These are phyloP conservation scores for Parnassius mnemosyne DNA, from an alignment of 2,888 invertebrate species.

Conservation along the genomic window DNA sequence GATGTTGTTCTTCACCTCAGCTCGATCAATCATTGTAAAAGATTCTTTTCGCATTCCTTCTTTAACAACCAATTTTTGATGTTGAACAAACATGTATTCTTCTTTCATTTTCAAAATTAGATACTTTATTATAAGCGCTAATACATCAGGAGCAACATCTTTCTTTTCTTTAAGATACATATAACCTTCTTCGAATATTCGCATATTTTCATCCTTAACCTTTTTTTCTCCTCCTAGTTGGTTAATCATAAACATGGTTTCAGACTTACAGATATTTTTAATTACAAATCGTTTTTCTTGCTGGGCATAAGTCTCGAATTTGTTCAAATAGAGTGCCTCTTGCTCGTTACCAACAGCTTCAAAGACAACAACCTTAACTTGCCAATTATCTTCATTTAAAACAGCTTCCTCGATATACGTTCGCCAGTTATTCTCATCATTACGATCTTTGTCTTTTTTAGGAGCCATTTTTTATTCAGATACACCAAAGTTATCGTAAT, in stretches of 20 bases:
- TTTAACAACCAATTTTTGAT: constrained; percentile 59
- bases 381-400: constrained; percentile 58
- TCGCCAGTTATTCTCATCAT: constrained; percentile 54
- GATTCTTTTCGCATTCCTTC: constrained; percentile 65
- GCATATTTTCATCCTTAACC: constrained; percentile 59
- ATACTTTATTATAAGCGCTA: constrained; percentile 67
- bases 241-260: constrained; percentile 73
- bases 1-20: constrained; percentile 53
- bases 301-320: constrained; percentile 62
- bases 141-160: constrained; percentile 63
- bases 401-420: constrained; percentile 51
- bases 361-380: constrained; percentile 60
- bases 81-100: constrained; percentile 63
- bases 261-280: constrained; percentile 71
- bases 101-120: constrained; percentile 70
- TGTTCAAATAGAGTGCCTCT: constrained; percentile 63
- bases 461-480: constrained; percentile 48
- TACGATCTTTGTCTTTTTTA: constrained; percentile 49
- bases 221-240: constrained; percentile 71
- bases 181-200: constrained; percentile 70
- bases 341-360: constrained; percentile 70
- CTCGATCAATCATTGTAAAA: constrained; percentile 55
- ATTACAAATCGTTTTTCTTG: constrained; percentile 68
- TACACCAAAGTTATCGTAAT: too few species aligned
- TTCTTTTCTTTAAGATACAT: constrained; percentile 61